phyloP scores from a whole-genome alignment of 1,140 invertebrate genomes.

The Drosophila watanabei region DNA sequence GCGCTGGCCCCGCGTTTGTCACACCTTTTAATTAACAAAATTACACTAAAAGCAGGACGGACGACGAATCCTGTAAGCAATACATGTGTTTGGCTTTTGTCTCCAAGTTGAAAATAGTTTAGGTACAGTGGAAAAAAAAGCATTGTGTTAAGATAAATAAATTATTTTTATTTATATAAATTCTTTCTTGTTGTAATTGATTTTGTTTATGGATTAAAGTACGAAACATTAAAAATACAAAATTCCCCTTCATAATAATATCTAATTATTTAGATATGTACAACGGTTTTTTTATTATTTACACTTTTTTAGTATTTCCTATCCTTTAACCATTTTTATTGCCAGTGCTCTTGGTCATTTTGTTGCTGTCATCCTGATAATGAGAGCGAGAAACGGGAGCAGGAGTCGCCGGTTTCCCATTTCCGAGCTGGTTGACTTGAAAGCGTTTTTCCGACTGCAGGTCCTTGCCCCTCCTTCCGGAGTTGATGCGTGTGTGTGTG shows the following conservation, averaged over 20 bases:
- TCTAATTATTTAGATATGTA: too few relatives aligned
- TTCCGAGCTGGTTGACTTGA: conserved; percentile 61
- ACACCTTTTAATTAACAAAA: conserved; percentile 77
- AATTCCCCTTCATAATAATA: neutral
- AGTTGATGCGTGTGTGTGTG: neutral
- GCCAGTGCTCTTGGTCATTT: conserved; percentile 40
- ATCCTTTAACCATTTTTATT: neutral
- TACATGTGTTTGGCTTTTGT: conserved; percentile 11
- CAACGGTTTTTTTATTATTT: neutral
- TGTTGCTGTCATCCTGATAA: conserved; percentile 42
- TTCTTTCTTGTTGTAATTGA: neutral
- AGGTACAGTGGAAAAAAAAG: neutral
- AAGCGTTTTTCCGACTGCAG: conserved; percentile 52
- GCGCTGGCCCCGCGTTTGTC: conserved; percentile 40
- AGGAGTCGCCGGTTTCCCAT: conserved; percentile 32
- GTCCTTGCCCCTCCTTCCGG: conserved; percentile 22
- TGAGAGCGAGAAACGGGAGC: conserved; percentile 14
- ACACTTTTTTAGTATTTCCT: neutral
- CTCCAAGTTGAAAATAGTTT: neutral
- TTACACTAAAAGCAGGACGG: conserved; percentile 31
- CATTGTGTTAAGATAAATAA: too few relatives aligned
- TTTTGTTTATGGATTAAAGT: neutral
- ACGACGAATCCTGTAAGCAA: conserved; percentile 13
- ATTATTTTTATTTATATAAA: neutral
- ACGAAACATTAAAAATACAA: neutral